Evolutionary conservation across 2,797 vertebrate species (phyloP), one percentile per base, ranked within the genome.

Genomic region (Heteromormyrus szaboi): DNA sequence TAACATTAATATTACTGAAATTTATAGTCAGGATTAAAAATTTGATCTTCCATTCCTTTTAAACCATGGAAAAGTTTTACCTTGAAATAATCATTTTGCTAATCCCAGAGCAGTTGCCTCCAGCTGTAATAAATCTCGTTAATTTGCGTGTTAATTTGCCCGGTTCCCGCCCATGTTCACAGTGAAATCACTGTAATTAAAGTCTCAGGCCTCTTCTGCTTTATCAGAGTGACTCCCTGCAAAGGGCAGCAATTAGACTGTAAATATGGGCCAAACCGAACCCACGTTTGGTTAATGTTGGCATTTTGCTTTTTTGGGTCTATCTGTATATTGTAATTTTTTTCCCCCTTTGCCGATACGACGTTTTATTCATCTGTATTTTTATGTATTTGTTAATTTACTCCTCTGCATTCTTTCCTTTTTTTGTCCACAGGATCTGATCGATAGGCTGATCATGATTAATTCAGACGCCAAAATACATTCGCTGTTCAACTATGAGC

Each of bases 401-500:
- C 7, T 12, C 12, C 33, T 3, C 11, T 14, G 3, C 4, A 2
- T 44, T 62, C 37, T 22, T 19, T 4, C 6, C 6, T 41, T 14
- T 88, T 89, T 59, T 88, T 88, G 90, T 93, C 88, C 87, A 41
- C 93, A 99, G 98, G 97, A 98, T 94, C 91, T 99, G 92, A 95
- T 98, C 92, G 98, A 99, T 95, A 97, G 98, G 89, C 96, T 99
- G 94, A 94, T 99, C 90, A 94, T 97, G 93, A 94, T 99, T 94
- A 97, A 99, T 95, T 98, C 98, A 46, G 96, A 98, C 89, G 96
- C 95, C 87, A 99, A 99, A 96, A 98, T 99, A 92, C 96, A 95
- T 93, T 98, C 98, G 9, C 96, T 99, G 91, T 99, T 99, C 94
- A 97, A 94, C 95, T 98, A 98, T 53, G 98, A 99, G 90, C 97